phyloP scores from a whole-genome alignment of 2,797 vertebrate species.

The Pristis pectinata region DNA sequence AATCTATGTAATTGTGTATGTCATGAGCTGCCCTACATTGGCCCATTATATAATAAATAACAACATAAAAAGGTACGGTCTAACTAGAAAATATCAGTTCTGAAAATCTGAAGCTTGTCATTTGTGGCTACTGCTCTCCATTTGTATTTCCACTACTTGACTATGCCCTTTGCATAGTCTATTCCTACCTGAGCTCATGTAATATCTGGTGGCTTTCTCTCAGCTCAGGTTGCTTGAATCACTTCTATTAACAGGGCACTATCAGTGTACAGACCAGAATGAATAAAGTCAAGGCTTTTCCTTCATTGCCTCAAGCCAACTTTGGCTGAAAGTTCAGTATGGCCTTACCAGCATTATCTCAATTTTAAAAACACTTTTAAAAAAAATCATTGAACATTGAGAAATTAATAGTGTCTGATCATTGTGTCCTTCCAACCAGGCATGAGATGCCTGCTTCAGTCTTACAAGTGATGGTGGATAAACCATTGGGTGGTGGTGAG shows the following conservation, averaged over 20 bases:
- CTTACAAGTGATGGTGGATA: neutral
- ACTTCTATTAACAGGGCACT: neutral
- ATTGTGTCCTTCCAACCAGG: conserved; percentile 38
- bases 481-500: neutral
- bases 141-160: too few relatives aligned
- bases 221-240: neutral
- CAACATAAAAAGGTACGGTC: neutral
- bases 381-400: neutral
- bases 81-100: neutral
- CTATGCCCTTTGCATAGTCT: neutral
- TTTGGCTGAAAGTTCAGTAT: neutral
- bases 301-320: neutral
- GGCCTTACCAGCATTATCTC: neutral
- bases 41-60: neutral
- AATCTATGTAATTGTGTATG: neutral
- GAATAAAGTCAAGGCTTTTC: neutral
- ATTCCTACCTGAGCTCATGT: neutral
- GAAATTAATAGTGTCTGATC: neutral
- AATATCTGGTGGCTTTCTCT: neutral
- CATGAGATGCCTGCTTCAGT: neutral
- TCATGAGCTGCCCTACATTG: neutral
- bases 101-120: neutral
- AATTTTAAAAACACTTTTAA: neutral
- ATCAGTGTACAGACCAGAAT: neutral
- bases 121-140: neutral